Evolutionary conservation across 2,888 invertebrate genomes (phyloP).

Genomic region (Quadroppia sp.): DNA sequence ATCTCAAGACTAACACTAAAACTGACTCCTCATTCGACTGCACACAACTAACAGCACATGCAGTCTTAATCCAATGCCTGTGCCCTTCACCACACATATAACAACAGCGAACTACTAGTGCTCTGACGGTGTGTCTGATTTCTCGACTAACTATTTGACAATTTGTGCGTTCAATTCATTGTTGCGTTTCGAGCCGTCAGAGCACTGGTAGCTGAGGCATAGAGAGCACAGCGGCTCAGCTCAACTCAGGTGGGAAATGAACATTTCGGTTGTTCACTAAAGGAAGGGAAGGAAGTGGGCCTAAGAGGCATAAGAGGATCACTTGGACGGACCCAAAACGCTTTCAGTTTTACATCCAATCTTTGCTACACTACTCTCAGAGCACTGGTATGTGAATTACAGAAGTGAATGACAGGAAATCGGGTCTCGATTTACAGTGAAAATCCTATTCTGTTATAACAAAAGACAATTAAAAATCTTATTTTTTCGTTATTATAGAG

Average conservation of each 20-base stretch:
- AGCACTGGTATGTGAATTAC: neutral
- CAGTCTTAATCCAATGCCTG: too few species aligned
- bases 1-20: too few species aligned
- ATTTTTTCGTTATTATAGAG: neutral
- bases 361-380: neutral
- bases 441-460: neutral
- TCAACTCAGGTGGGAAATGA: constrained; percentile 35
- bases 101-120: too few species aligned
- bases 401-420: constrained; percentile 19
- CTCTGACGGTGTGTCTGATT: constrained; percentile 4
- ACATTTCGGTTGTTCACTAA: constrained; percentile 4
- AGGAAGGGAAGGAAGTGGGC: constrained; percentile 35
- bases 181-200: constrained; percentile 15
- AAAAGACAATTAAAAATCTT: neutral
- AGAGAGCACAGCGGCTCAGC: neutral
- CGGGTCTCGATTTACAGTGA: constrained; percentile 4
- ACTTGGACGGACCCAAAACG: neutral
- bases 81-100: too few species aligned
- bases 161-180: constrained; percentile 31
- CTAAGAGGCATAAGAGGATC: neutral
- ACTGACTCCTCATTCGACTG: too few species aligned
- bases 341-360: constrained; percentile 14
- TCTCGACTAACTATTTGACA: constrained; percentile 25
- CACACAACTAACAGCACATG: too few species aligned
- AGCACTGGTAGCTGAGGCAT: too few species aligned